Evolutionary conservation across 2,888 invertebrate genomes (phyloP), one percentile per base, ranked within the genome.

Genomic region (Eupithecia tripunctaria): DNA sequence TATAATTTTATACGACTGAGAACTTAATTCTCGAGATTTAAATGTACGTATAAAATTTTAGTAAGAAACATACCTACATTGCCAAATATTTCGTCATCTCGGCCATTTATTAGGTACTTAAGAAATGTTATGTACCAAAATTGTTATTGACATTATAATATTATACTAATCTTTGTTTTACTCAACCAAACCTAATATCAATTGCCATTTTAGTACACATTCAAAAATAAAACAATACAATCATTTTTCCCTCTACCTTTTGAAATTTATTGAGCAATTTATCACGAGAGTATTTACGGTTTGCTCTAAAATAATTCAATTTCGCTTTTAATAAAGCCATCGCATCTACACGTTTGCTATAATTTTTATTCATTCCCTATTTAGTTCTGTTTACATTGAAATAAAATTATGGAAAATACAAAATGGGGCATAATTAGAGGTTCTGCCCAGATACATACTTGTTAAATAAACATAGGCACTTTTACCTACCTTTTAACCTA

Each of bases 251-350:
- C 12, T 12, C 4, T 47, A 18, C 70, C 64, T 64, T 51, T 38
- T 51, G 25, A 38, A 67, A 64, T 64, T 51, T 56, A 56, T 51
- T 10, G 64, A 64, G 70, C 64, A 64, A 64, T 70, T 21, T 70
- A 64, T 56, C 51, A 70, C 7, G 29, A 18, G 29, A 56, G 56
- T 25, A 10, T 51, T 51, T 51, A 21, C 51, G 51, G 56, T 56
- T 56, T 56, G 56, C 56, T 56, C 12, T 56, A 12, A 56, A 25
- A 56, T 21, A 51, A 56, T 56, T 56, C 25, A 56, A 56, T 51
- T 51, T 10, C 12, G 21, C 12, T 56, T 4, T 51, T 21, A 18
- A 1, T 12, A 18, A 12, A 10, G 7, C 21, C 51, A 3, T 25
- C 51, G 51, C 21, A 51, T 12, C 51, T 3, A 25, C 12, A 6